Percentiles rank a stretch among this genome's conserved stretches.
Conservation (phyloP, 1,140 invertebrate genomes). For the Matsumurasca onukii region DNA sequence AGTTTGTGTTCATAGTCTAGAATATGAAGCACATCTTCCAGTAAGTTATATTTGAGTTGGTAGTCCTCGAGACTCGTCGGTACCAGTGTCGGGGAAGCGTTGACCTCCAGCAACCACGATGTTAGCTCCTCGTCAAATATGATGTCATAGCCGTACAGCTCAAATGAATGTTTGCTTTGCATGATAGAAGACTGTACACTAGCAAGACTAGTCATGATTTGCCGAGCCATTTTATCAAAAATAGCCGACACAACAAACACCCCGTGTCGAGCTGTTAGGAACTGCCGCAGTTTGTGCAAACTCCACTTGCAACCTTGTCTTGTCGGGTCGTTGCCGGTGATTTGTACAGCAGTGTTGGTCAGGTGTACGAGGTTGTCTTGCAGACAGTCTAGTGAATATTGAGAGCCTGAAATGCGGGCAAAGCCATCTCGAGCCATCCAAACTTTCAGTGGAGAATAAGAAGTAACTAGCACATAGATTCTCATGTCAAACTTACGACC, state of each 20-base stretch:
- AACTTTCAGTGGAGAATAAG: constrained; percentile 60
- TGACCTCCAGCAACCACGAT: constrained; percentile 65
- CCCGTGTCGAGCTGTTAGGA: constrained; percentile 48
- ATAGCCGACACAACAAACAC: constrained; percentile 50
- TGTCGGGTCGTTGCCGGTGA: constrained; percentile 24
- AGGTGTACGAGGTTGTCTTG: constrained; percentile 54
- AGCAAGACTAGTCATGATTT: constrained; percentile 57
- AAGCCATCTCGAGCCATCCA: constrained; percentile 66
- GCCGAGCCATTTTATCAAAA: constrained; percentile 57
- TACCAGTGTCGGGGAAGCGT: constrained; percentile 63
- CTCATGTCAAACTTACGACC: constrained; percentile 64
- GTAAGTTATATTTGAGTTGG: constrained; percentile 49
- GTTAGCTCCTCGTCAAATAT: constrained; percentile 59
- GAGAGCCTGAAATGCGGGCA: constrained; percentile 58
- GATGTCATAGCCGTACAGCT: constrained; percentile 68
- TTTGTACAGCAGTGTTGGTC: constrained; percentile 65
- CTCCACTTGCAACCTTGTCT: constrained; percentile 50
- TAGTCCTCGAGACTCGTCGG: constrained; percentile 60
- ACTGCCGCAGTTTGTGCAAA: constrained; percentile 48
- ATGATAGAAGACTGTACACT: constrained; percentile 52
- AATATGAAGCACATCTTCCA: constrained; percentile 51
- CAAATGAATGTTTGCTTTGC: constrained; percentile 56
- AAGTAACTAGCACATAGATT: constrained; percentile 60
- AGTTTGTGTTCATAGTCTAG: constrained; percentile 52
- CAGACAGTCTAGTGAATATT: constrained; percentile 55